Evolutionary conservation across 2,888 invertebrate species (phyloP).

Genomic region (Drosophila vallismaia): DNA sequence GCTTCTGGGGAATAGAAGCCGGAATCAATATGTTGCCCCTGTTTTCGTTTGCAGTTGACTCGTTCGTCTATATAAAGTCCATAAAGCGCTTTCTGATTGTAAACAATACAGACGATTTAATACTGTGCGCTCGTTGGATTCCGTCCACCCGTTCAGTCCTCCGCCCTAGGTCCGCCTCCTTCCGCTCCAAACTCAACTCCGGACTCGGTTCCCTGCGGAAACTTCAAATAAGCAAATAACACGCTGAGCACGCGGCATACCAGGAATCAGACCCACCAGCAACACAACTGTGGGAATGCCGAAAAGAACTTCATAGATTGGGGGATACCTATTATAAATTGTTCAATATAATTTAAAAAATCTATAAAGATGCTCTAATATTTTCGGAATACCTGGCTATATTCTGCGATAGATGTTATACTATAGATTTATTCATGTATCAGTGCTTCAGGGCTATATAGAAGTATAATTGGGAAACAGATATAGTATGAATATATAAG

Average conservation of each 20-base stretch:
- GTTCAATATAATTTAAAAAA: not conserved
- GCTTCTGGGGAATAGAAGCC: constrained; percentile 54
- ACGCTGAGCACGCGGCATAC: constrained; percentile 68
- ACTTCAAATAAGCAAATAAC: constrained; percentile 35
- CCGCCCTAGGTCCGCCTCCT: not conserved
- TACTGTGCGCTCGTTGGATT: constrained; percentile 71
- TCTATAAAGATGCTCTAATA: no score
- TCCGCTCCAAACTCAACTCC: constrained; percentile 35
- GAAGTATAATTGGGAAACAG: no score
- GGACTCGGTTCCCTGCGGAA: constrained; percentile 39
- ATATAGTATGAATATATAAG: no score
- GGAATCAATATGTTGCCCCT: constrained; percentile 57
- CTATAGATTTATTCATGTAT: no score
- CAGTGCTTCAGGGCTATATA: no score
- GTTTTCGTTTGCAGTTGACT: constrained; percentile 35
- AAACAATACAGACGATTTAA: constrained; percentile 79
- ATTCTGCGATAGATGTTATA: no score
- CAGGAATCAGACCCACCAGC: constrained; percentile 52
- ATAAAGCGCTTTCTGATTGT: constrained; percentile 78
- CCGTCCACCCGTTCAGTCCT: constrained; percentile 5
- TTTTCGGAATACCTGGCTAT: no score
- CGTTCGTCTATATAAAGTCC: constrained; percentile 62
- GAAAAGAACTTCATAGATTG: constrained; percentile 7
- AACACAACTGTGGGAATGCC: constrained; percentile 9
- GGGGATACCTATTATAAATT: not conserved